Evolutionary conservation across 2,888 invertebrate species (phyloP), one percentile per base, ranked within the genome.

Genomic region (Achlya flavicornis): DNA sequence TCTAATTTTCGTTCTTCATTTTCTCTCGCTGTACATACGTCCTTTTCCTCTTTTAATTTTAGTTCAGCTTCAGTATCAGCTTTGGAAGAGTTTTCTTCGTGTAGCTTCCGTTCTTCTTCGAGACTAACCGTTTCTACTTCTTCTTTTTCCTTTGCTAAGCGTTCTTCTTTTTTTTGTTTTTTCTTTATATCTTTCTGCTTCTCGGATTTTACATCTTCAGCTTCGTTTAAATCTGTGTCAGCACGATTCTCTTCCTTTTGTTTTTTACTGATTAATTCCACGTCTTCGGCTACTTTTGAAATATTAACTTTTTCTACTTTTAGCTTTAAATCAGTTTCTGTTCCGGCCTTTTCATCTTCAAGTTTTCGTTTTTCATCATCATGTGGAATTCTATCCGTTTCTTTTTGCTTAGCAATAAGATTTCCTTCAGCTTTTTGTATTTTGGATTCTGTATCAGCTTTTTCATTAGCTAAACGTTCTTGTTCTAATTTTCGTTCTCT

Each of bases 151-250:
- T 57, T 57, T 19, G 4, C 46, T n/a, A 32, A 32, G 26, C 12
- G 12, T 10, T 33, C n/a, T 32, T 58, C 58, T 33, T 58, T 26
- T 7, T 7, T 32, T 61, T 48, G 66, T 69, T 64, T 74, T 65
- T 53, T 65, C 3, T 33, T 62, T n/a, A 12, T 46, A 8, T 12
- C 8, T 16, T 32, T 41, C 14, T 64, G 64, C 10, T 43, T 38
- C 3, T 68, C 66, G 12, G 61, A 11, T n/a, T 64, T 57, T 32
- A 61, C 64, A 19, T 63, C 67, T 35, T 68, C 66, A 11, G 63
- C 80, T 75, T 59, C 65, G 7, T 38, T 38, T 38, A 67, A 26
- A 63, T 68, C 66, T n/a, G 63, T 81, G 75, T 58, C 7, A 33
- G 33, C 33, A 8, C 4, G 14, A 3, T 26, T 63, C 64, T 71